Conservation (phyloP, 1,140 invertebrate genomes). For the Mamestra configurata region DNA sequence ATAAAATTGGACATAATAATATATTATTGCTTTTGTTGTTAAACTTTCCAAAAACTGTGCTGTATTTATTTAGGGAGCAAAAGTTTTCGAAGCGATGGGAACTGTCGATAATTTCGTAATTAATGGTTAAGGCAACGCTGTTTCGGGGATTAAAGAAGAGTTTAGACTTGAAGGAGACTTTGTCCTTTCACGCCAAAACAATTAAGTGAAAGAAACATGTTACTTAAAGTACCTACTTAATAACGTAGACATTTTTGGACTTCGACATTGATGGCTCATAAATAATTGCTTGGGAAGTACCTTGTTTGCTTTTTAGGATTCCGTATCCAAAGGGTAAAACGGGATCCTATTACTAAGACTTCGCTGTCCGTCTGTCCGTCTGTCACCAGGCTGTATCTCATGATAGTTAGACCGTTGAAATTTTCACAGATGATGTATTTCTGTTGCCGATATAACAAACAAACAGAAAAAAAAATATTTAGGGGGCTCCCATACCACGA, state of each 20-base stretch:
- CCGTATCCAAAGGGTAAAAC: too few species aligned
- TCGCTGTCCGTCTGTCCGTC: too few species aligned
- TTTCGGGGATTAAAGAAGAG: constrained; percentile 22
- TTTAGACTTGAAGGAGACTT: constrained; percentile 3
- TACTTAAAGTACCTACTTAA: background rate
- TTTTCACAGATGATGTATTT: too few species aligned
- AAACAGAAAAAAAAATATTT: too few species aligned
- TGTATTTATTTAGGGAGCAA: background rate
- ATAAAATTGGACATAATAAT: too few species aligned
- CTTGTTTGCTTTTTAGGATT: too few species aligned
- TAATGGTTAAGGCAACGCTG: background rate
- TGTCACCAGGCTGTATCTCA: too few species aligned
- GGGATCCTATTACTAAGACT: too few species aligned
- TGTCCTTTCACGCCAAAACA: constrained; percentile 27
- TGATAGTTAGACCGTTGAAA: too few species aligned
- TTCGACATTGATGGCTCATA: background rate
- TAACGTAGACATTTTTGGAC: background rate
- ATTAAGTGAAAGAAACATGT: constrained; percentile 8
- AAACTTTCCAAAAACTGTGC: background rate
- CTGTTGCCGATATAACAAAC: too few species aligned
- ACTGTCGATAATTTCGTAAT: constrained; percentile 25
- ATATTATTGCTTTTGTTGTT: background rate
- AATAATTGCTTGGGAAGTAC: background rate
- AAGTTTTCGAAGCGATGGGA: background rate
- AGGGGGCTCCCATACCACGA: too few species aligned